Conservation (phyloP, 2,113 vertebrate species). For the Hylia prasina region DNA sequence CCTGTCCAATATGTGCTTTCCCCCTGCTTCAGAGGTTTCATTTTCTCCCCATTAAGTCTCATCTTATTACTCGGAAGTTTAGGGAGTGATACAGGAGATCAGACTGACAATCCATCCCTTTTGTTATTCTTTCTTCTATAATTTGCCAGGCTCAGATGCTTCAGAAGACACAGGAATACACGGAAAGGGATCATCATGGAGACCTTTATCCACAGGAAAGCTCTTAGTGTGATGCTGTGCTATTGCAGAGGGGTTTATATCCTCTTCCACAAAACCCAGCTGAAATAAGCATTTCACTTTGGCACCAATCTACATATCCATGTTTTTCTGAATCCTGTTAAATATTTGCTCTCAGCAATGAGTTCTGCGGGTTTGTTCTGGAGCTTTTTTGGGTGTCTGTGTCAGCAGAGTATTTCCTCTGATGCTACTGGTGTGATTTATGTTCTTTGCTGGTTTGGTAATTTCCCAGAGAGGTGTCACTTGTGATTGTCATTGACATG, state of each 20-base stretch:
- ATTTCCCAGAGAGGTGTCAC: background rate
- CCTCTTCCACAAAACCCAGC: background rate
- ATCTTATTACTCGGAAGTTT: background rate
- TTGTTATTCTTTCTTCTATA: background rate
- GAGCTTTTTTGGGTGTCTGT: background rate
- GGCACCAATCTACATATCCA: rapidly evolving
- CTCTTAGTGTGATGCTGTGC: background rate
- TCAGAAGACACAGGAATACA: background rate
- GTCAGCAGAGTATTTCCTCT: background rate
- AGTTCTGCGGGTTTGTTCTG: background rate
- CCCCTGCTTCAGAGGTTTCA: background rate
- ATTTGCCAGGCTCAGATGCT: background rate
- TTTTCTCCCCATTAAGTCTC: background rate
- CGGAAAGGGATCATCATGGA: background rate
- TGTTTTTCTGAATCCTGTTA: background rate
- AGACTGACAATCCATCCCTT: background rate
- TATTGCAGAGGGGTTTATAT: background rate
- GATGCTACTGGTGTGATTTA: rapidly evolving
- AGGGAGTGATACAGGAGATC: background rate
- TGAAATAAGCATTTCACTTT: background rate
- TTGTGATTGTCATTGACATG: background rate
- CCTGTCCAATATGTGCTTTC: background rate
- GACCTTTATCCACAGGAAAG: background rate
- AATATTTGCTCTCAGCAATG: background rate
- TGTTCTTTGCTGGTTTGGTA: background rate